These are phyloP conservation scores for Drosophila trichaetosa DNA, from an alignment of 2,888 invertebrate genomes.

Conservation along the genomic window DNA sequence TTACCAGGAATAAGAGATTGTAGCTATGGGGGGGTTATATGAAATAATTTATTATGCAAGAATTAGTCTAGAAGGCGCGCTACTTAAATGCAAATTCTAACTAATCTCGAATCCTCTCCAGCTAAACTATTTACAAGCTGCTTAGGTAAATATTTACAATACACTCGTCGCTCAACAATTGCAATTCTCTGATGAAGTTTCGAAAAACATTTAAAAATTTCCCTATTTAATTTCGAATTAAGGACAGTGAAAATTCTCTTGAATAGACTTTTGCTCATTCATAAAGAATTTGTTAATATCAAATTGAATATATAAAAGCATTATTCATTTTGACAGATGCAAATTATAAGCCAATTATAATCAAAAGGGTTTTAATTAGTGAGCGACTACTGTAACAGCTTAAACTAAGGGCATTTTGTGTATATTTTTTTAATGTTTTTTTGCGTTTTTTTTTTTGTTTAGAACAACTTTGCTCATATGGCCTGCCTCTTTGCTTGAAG, in stretches of 20 bases:
- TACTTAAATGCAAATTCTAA: constrained; percentile 65
- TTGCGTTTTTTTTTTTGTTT: constrained; percentile 30
- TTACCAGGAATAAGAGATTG: constrained; percentile 9
- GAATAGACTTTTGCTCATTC: background rate
- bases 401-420: constrained; percentile 24
- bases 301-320: background rate
- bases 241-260: background rate
- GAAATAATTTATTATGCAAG: constrained; percentile 73
- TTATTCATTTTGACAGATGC: background rate
- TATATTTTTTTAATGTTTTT: constrained; percentile 7
- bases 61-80: constrained; percentile 69
- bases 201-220: background rate
- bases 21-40: constrained; percentile 17
- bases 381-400: constrained; percentile 27
- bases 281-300: background rate
- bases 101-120: constrained; percentile 37
- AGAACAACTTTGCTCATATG: constrained; percentile 68
- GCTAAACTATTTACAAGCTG: constrained; percentile 41
- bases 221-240: background rate
- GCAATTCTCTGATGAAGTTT: background rate
- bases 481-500: constrained; percentile 75
- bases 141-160: constrained; percentile 59
- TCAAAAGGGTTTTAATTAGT: background rate
- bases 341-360: background rate
- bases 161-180: background rate